Base-by-base conservation (phyloP, 53 echinoderm and acorn worm genomes). In the Crossaster papposus region DNA sequence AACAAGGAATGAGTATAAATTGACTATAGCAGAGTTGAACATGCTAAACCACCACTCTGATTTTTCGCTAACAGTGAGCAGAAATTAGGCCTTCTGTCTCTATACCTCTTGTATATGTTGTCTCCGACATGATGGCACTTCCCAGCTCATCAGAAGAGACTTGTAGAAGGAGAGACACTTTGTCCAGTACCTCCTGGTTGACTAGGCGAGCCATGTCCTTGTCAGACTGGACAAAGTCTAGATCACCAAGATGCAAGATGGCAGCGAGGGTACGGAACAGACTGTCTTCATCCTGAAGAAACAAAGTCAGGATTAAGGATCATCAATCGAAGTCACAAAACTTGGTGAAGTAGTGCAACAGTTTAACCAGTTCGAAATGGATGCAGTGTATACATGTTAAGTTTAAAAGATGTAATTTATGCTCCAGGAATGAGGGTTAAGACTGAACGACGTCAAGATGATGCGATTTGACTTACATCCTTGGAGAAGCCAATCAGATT, bases 61-160 rank as follows among this genome's bases (percentile, higher is more conserved):
- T n/a, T n/a, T n/a, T n/a, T n/a, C n/a, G n/a, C n/a, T n/a, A n/a
- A n/a, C n/a, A n/a, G n/a, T n/a, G n/a, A n/a, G n/a, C n/a, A n/a
- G n/a, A n/a, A n/a, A n/a, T n/a, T n/a, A n/a, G n/a, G n/a, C n/a
- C n/a, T n/a, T n/a, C n/a, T n/a, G n/a, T n/a, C n/a, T 26, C 28
- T 68, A 11, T 37, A 97, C 97, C 97, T 91, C 97, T 97, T 9
- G 94, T 95, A 77, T 94, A 94, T 0, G 94, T 93, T 9, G 94
- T 92, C 79, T 97, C 97, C 38, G 97, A 94, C 68, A 94, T 81
- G 65, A 97, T 92, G 30, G 94, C 94, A 8, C 91, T 88, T 15
- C 91, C 94, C n/a, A 97, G 90, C 79, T 97, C 95, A 79, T 97
- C 95, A 0, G 89, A 77, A 83, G 93, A 89, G n/a, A 97, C 96